Base-by-base conservation (phyloP, 1,140 invertebrate genomes). In the Dinoponera quadriceps region DNA sequence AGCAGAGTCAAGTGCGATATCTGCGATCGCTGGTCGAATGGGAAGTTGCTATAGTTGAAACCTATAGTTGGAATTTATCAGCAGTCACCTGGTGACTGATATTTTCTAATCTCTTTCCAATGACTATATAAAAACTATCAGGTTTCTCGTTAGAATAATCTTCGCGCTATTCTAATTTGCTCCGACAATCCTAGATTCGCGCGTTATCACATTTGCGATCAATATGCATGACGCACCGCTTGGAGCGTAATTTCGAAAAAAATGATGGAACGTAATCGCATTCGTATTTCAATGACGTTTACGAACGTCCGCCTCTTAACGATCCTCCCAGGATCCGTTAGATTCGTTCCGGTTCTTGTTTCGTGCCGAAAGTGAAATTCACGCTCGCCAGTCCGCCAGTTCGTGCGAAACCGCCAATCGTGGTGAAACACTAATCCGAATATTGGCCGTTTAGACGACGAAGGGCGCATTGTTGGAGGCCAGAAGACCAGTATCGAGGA, bases 401-500 rank as follows among this genome's bases (percentile, higher is more conserved):
- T 81, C 49, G 65, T 65, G 55, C 55, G 27, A 59, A 73, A 73
- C 22, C 44, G 4, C 44, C 60, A 38, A 38, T 57, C 57, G 49
- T 11, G 29, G 25, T 54, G 44, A 88, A 87, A 81, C 44, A 48
- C 20, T 71, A 81, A 81, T 87, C 49, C 57, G 72, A 59, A 63
- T 65, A 87, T 87, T 71, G 85, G 27, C 74, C 69, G n/a, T 82
- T 54, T 51, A 85, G 72, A 74, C 60, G 83, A 78, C 60, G 81
- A 83, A 78, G 18, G 72, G 55, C 86, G 90, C 77, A 94, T 94
- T 78, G 89, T 94, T 48, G 93, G 93, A 18, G 93, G 93, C 22
- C 65, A 89, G 20, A 59, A 84, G 55, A 81, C 87, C 27, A 88
- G 83, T 48, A 93, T 94, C 65, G 73, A 87, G 49, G 59, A 89